Conservation (phyloP, 2,888 invertebrate genomes). For the Xylota segnis region DNA sequence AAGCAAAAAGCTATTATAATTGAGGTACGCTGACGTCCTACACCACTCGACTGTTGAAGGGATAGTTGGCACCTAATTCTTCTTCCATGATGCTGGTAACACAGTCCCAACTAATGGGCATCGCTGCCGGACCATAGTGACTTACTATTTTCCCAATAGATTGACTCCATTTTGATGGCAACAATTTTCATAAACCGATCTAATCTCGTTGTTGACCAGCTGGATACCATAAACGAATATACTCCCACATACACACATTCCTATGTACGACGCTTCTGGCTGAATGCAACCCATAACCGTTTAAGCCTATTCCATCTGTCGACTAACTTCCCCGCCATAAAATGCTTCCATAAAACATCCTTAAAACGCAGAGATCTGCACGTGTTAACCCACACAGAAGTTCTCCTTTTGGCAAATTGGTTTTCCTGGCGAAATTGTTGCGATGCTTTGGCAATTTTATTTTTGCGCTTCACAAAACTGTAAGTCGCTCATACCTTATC, state of each 20-base stretch:
- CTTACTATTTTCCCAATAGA: no score
- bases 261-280: conserved; percentile 1
- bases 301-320: conserved; percentile 52
- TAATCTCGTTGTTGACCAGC: background rate
- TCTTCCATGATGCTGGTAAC: no score
- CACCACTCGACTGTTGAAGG: no score
- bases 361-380: conserved; percentile 11
- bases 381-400: conserved; percentile 17
- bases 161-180: background rate
- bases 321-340: conserved; percentile 52
- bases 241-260: no score
- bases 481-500: background rate
- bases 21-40: no score
- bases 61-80: no score
- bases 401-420: conserved; percentile 18
- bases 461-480: conserved; percentile 1
- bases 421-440: conserved; percentile 14
- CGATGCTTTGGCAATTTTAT: conserved; percentile 6
- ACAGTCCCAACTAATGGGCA: no score
- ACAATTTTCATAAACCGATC: background rate
- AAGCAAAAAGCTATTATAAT: no score
- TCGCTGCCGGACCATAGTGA: no score
- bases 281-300: conserved; percentile 42
- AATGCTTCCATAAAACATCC: conserved; percentile 44
- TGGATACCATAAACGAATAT: background rate